phyloP scores from a whole-genome alignment of 2,888 invertebrate genomes.

The Noctua comes region DNA sequence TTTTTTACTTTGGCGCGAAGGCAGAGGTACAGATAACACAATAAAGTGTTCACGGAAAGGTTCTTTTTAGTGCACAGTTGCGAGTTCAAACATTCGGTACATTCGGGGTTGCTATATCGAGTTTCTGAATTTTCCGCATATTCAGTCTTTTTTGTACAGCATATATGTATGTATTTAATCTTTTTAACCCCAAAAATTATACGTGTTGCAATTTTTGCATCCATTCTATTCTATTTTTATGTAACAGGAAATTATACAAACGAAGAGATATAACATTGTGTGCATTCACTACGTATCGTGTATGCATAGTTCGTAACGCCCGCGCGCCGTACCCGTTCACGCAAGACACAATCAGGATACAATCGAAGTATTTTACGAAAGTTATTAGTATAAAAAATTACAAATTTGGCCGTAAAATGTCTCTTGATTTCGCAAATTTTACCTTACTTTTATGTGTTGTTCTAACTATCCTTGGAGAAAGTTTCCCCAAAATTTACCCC shows the following conservation, averaged over 20 bases:
- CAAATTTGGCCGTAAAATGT: neutral
- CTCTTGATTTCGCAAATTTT: neutral
- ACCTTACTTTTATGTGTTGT: neutral
- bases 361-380: neutral
- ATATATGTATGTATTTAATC: neutral
- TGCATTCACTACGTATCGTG: neutral
- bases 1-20: conserved; percentile 51
- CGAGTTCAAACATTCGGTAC: conserved; percentile 69
- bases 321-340: neutral
- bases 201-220: neutral
- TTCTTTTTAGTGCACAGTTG: conserved; percentile 66
- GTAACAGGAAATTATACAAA: neutral
- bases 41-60: conserved; percentile 66
- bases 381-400: neutral
- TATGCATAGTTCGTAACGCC: neutral
- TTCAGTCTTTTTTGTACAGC: neutral
- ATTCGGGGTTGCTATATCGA: conserved; percentile 62
- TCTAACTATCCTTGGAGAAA: neutral
- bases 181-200: neutral
- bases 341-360: neutral
- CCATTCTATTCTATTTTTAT: neutral
- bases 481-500: neutral
- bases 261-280: neutral
- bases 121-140: neutral
- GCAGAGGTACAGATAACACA: conserved; percentile 71